Evolutionary conservation across 2,888 invertebrate genomes (phyloP).

Genomic region (Theodoxus fluviatilis): DNA sequence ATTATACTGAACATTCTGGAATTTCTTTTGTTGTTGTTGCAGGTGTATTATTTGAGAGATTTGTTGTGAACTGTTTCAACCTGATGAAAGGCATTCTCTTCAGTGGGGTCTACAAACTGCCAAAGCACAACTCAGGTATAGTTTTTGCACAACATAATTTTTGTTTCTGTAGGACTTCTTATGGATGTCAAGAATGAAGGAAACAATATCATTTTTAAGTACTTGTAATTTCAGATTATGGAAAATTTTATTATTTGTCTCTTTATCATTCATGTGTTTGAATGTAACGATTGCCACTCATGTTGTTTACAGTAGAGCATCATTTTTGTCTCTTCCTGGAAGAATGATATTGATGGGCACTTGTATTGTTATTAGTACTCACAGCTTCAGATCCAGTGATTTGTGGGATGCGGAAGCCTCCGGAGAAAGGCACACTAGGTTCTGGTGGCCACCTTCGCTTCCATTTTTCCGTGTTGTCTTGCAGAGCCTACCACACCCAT

Average conservation of each 20-base stretch:
- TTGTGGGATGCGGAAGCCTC: background rate
- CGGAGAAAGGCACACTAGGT: background rate
- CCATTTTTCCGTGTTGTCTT: slow-evolving; percentile 37
- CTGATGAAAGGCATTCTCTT: slow-evolving; percentile 84
- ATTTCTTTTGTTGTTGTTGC: slow-evolving; percentile 33
- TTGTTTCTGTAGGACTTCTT: too few relatives aligned
- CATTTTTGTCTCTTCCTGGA: too few relatives aligned
- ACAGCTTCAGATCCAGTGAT: background rate
- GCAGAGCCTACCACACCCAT: slow-evolving; percentile 66
- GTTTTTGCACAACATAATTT: too few relatives aligned
- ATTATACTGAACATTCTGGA: background rate
- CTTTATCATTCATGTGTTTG: too few relatives aligned
- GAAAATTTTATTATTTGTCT: too few relatives aligned
- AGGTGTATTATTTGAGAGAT: slow-evolving; percentile 80
- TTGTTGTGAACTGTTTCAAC: slow-evolving; percentile 89
- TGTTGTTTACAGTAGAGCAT: too few relatives aligned
- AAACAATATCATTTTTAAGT: too few relatives aligned
- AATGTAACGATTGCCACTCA: too few relatives aligned
- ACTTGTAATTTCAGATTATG: too few relatives aligned
- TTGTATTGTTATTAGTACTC: background rate
- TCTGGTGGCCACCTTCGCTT: too few relatives aligned
- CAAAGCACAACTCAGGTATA: slow-evolving; percentile 71
- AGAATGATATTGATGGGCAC: too few relatives aligned
- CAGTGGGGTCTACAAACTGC: slow-evolving; percentile 77
- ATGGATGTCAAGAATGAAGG: too few relatives aligned